Base-by-base conservation (phyloP, 2,113 vertebrate species). In the Hylia prasina region DNA sequence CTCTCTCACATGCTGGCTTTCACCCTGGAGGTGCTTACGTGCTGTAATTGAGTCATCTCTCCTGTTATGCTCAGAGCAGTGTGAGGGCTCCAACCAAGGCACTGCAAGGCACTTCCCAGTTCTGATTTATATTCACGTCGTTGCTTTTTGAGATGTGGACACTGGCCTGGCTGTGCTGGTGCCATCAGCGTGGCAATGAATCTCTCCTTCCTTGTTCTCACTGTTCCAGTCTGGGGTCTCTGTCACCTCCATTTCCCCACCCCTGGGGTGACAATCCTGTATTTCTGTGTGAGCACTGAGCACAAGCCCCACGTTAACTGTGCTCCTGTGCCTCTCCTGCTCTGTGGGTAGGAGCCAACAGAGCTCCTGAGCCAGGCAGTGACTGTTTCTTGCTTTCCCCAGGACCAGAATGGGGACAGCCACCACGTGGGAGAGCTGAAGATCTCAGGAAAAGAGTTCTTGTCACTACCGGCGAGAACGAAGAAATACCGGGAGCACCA, bases 331-430 rank as follows among this genome's bases (percentile, higher is more conserved):
- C 3, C 8, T 37, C 77, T 60, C 56, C 90, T 51, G 39, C 15
- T 23, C 72, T 27, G 20, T 19, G 39, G 47, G 7, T 2, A 0
- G 27, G 51, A 68, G 39, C 78, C 45, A 33, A 1, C 47, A 58
- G 42, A 42, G 40, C 51, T 56, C 56, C 40, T 1, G 15, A 45
- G 87, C 7, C 51, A 16, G 37, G 37, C 51, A 75, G 15, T 82
- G 30, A n/a, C 54, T 75, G 2, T 94, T 94, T 66, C 54, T 91
- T 85, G 75, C 48, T 91, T 70, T 87, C 53, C 30, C 81, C 73
- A 97, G 98, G 98, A 98, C 33, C 98, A 99, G 98, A 99, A 99
- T 19, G 99, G 98, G 87, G 99, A 99, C 77, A 98, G 96, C 92
- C 98, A 98, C 68, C 98, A 98, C 1, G 7, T 98, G 53, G 98